Evolutionary conservation across 2,888 invertebrate genomes (phyloP), one percentile per base, ranked within the genome.

Genomic region (Agonopterix alstromeriana): DNA sequence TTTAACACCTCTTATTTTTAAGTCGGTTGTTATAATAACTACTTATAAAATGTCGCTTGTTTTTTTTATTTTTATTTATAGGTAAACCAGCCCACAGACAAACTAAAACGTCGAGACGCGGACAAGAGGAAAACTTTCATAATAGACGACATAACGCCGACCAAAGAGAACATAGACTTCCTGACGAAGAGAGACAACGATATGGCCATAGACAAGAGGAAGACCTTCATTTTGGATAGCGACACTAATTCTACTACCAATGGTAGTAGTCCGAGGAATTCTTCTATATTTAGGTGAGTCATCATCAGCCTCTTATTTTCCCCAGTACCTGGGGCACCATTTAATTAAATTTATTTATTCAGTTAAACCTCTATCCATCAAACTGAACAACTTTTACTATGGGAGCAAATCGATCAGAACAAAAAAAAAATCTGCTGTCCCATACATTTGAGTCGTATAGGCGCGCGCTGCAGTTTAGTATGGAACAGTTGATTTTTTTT

Each of bases 181-280:
- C 61, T 75, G 8, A 61, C 69, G 43, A 73, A 68, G 52, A 65
- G 67, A 46, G 61, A 59, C 47, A 5, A 27, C 42, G 77, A 77
- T 11, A 63, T 68, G 8, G 67, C 65, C 58, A 64, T 67, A 56
- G 87, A 88, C 66, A 87, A 87, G 56, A 61, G 88, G 46, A 82
- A 78, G 54, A 88, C 88, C 0, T 88, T 87, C 50, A 79, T 88
- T n/a, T 62, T 88, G 2, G 88, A 88, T 60, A 84, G 84, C 44
- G 89, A 88, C 48, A 86, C 87, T 0, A 84, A 82, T 52, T 88
- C 89, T 0, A 88, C 89, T 0, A 88, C 89, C 0, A 89, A 87
- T 49, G 88, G 87, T 0, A 85, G 86, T 49, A 86, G 87, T 60
- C 87, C 88, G 0, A 65, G 88, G 52, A 89, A 83, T 48, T 87